Evolutionary conservation across 2,888 invertebrate species (phyloP), one percentile per base, ranked within the genome.

Genomic region (Drosophila siamana): DNA sequence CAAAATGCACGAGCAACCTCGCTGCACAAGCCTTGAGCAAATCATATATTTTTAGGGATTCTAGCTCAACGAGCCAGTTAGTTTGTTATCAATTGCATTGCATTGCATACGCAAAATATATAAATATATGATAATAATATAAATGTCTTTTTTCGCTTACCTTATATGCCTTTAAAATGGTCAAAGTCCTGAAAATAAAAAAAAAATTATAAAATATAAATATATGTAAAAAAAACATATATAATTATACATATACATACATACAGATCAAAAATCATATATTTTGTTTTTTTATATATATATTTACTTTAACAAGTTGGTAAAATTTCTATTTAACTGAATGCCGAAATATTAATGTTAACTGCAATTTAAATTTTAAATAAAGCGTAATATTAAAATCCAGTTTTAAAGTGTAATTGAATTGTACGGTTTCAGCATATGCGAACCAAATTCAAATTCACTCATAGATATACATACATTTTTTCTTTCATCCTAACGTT

Each of bases 111-210:
- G 36, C 15, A 38, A 26, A 44, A 2, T 26, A 44, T 26, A 26
- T 26, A 26, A 26, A 26, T 7, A 13, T 13, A 26, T 4, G 26
- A 44, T 4, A 44, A 44, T 13, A 44, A 15, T 44, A 22, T 9
- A 7, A 50, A 22, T 13, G 9, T 30, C n/a, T 26, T n/a, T 4
- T 54, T 22, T 9, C n/a, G 43, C 54, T 54, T 41, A 54, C 54
- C 41, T 22, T 41, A 13, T 54, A 43, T 41, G 30, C 28, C 43
- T 13, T 19, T 19, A 3, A 30, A 54, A 43, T 13, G 54, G 30
- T 22, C 8, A n/a, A 13, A 22, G 41, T 8, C 54, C 54, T 54
- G 54, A 19, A 54, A 54, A 4, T 22, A 52, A 28, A 28, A 16
- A 28, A 13, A 4, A 1, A 19, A 41, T 0, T 5, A 41, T 19